Evolutionary conservation across 2,888 invertebrate species (phyloP), one percentile per base, ranked within the genome.

Genomic region (Spodoptera littoralis): DNA sequence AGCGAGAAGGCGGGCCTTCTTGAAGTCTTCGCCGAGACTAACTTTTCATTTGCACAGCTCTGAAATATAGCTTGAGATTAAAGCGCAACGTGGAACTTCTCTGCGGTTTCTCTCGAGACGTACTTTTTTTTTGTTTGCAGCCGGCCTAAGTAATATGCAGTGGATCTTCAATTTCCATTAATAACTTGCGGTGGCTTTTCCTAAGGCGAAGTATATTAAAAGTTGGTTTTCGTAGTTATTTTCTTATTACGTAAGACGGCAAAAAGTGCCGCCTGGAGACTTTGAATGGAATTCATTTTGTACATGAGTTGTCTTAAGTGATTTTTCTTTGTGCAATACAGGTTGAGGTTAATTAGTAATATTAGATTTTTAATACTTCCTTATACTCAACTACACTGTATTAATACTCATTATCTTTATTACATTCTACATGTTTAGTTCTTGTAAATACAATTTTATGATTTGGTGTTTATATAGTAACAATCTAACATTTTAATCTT

Each of bases 21-120:
- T 92, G 83, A 88, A 91, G 89, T 92, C 91, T 91, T 92, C 77
- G 82, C 70, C 83, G 86, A 88, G 89, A 89, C 89, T 88, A 93
- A 94, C 93, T 93, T 94, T 94, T 93, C 94, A 94, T 94, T 94
- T 94, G 93, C 92, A 92, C 91, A 87, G 89, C 88, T 87, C 90
- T 92, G 88, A 93, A 93, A 93, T 93, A 94, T 93, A 90, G 90
- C 90, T 88, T 72, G 84, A 88, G 93, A 93, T 93, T 93, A 93
- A 91, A 92, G 88, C 88, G 89, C 89, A 86, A 86, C 85, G 86
- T 83, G 87, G 86, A 91, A 93, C 87, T 92, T 90, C 84, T 85
- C 84, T 92, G 94, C 87, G 93, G 93, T 92, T 91, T 86, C 72
- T 76, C 83, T 83, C 79, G 85, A 90, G 90, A 88, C 88, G 87